Evolutionary conservation across 2,888 invertebrate species (phyloP), one percentile per base, ranked within the genome.

Genomic region (Digitonthophagus gazella): DNA sequence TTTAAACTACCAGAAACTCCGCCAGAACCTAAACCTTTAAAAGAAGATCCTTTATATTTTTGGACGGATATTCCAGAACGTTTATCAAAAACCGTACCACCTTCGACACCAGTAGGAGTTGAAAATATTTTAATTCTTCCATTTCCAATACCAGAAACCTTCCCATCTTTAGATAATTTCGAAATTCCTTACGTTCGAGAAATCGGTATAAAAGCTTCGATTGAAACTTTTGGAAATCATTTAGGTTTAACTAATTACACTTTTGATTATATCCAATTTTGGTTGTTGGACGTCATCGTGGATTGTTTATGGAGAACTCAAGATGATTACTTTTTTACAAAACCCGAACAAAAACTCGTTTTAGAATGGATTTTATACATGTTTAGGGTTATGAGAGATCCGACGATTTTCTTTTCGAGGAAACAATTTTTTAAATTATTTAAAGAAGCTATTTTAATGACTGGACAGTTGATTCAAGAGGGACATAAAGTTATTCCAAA

Each of bases 221-320:
- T 82, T 8, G 75, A 78, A 4, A 64, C 67, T 8, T 71, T 82
- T 11, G 78, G 79, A 15, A 73, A 78, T 18, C 75, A 75, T 67
- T 79, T 81, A 57, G 71, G 74, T 1, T 81, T 80, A 67, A 72
- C 68, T 5, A 75, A 80, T 66, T 82, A 80, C 64, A 74, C 76
- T 67, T 73, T 75, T 8, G 80, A 80, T 69, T 73, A 77, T 20
- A 71, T 81, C 1, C 82, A 83, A 68, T 83, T 82, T 73, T 83
- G 83, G 83, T 80, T 83, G 70, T 69, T 83, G 67, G 83, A 83
- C 74, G 76, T 82, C 11, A 69, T 83, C 2, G 77, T 80, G 0
- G 83, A 83, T 74, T 82, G 82, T 69, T 70, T 83, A 14, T 83
- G 83, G 83, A 79, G 77, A 70, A 68, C 77, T 1, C 83, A 83